Percentiles rank a stretch among this genome's conserved stretches.
These are phyloP conservation scores for Drosophila bunnanda DNA, from an alignment of 2,888 invertebrate species.

Conservation along the genomic window DNA sequence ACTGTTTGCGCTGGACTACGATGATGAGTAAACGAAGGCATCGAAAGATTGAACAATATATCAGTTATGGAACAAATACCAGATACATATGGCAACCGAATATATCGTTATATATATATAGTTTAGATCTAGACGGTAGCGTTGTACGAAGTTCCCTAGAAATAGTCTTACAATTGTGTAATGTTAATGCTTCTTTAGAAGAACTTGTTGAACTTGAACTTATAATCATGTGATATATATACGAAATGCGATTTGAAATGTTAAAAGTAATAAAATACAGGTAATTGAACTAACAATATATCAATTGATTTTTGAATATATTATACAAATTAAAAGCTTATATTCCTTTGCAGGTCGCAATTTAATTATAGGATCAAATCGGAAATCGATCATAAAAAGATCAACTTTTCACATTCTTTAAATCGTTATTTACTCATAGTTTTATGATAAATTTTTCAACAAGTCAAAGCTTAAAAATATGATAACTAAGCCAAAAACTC, in stretches of 20 bases:
- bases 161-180: constrained; percentile 63
- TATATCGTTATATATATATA: constrained; percentile 51
- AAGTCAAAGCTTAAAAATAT: no score
- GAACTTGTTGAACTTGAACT: constrained; percentile 73
- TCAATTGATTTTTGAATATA: no score
- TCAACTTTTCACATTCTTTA: no score
- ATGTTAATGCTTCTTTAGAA: constrained; percentile 78
- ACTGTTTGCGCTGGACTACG: constrained; percentile 77
- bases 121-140: constrained; percentile 52
- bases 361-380: no score
- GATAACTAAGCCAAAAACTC: no score
- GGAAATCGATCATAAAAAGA: no score
- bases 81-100: constrained; percentile 64
- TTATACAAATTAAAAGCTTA: no score
- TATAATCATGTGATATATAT: constrained; percentile 76
- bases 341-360: no score
- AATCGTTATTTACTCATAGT: no score
- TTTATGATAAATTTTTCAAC: no score
- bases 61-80: constrained; percentile 59
- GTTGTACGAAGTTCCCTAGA: constrained; percentile 53
- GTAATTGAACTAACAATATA: constrained; percentile 22
- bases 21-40: constrained; percentile 69
- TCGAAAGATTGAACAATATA: constrained; percentile 31
- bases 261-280: constrained; percentile 40
- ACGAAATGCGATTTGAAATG: constrained; percentile 71